Conservation (phyloP, 2,797 vertebrate genomes). For the Rhinogobio ventralis region DNA sequence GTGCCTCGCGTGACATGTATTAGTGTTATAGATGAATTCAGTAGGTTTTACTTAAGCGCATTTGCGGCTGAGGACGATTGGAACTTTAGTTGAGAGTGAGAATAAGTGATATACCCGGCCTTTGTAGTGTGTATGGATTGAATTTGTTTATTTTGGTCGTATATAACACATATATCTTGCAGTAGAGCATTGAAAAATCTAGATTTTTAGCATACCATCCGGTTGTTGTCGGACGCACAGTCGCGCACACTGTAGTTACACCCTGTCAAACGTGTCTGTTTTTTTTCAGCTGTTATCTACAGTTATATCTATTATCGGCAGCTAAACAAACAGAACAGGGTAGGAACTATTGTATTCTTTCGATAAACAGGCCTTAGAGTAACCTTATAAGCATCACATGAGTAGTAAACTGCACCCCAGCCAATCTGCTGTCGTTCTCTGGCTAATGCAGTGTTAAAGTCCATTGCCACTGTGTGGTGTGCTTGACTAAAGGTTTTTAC, state of each 20-base stretch:
- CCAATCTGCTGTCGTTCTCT: neutral
- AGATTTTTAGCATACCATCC: neutral
- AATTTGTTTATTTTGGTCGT: neutral
- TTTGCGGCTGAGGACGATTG: neutral
- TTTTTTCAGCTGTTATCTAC: neutral
- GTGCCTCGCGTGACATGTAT: neutral
- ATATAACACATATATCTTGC: neutral
- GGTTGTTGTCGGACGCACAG: neutral
- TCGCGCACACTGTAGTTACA: neutral
- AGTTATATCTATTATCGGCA: neutral
- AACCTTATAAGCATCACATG: neutral
- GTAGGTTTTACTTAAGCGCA: neutral
- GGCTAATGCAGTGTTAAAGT: constrained; percentile 28
- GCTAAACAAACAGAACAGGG: neutral
- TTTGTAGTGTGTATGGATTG: neutral
- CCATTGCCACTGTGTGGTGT: constrained; percentile 32
- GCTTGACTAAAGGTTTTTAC: constrained; percentile 2
- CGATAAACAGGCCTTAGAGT: neutral
- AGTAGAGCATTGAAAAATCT: neutral
- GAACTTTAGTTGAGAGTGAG: neutral
- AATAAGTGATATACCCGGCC: neutral
- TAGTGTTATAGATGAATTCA: neutral
- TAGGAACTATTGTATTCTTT: neutral
- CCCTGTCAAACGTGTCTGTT: neutral
- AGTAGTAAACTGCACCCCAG: neutral